These are phyloP conservation scores for Epinephelus lanceolatus DNA, from an alignment of 2,113 vertebrate species.

Conservation along the genomic window DNA sequence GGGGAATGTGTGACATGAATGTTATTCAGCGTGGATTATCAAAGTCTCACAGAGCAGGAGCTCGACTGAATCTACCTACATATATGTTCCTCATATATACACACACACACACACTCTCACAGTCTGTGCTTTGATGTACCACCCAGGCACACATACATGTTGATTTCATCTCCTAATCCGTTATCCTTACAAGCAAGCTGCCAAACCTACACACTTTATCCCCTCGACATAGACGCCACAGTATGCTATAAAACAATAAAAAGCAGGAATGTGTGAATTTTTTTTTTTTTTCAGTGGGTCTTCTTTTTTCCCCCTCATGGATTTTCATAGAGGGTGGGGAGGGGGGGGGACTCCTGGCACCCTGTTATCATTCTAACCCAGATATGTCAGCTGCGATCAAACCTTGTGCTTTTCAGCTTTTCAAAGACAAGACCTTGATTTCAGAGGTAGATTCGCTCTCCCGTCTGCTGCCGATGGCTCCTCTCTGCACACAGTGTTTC, in stretches of 20 bases:
- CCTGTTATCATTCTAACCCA: constrained; percentile 78
- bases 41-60: constrained; percentile 44
- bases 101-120: background rate
- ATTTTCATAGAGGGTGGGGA: constrained; percentile 53
- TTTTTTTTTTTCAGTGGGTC: constrained; percentile 40
- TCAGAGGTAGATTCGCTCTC: constrained; percentile 59
- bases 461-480: constrained; percentile 45
- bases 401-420: constrained; percentile 68
- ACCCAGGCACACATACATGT: constrained; percentile 48
- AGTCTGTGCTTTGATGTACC: constrained; percentile 51
- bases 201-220: constrained; percentile 68
- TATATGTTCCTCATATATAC: constrained; percentile 21
- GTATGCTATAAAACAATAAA: constrained; percentile 58
- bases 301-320: constrained; percentile 40
- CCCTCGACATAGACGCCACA: constrained; percentile 41
- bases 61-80: constrained; percentile 38
- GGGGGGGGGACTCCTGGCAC: constrained; percentile 47
- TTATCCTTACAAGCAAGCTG: constrained; percentile 60
- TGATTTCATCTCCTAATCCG: constrained; percentile 71
- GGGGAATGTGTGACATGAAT: constrained; percentile 49
- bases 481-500: constrained; percentile 32
- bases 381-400: constrained; percentile 78
- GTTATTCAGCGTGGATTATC: constrained; percentile 59
- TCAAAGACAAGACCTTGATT: constrained; percentile 72
- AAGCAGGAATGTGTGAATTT: constrained; percentile 43